These are phyloP conservation scores for Phoenicopterus ruber DNA, from an alignment of 2,113 vertebrate species.

Conservation along the genomic window DNA sequence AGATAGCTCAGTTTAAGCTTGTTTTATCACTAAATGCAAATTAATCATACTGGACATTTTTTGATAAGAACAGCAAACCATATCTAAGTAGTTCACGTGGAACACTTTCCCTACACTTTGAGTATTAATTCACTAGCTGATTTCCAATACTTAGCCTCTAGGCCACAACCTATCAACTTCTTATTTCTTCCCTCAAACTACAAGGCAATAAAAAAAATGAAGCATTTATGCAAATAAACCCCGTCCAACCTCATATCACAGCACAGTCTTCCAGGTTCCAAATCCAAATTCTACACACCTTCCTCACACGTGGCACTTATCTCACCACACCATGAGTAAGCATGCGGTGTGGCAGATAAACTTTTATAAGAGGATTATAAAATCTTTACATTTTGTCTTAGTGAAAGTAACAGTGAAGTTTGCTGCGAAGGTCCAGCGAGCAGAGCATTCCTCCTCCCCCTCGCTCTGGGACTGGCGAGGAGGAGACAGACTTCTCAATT, in stretches of 20 bases:
- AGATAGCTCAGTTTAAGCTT: background rate
- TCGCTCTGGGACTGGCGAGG: background rate
- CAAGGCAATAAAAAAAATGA: background rate
- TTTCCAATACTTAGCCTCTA: constrained; percentile 7
- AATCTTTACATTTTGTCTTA: constrained; percentile 28
- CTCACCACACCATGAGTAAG: background rate
- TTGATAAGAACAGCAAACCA: background rate
- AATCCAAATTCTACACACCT: background rate
- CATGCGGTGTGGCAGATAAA: constrained; percentile 14
- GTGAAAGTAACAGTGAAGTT: background rate
- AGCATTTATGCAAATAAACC: constrained; percentile 1
- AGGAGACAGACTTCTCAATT: background rate
- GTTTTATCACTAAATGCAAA: background rate
- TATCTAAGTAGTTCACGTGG: background rate
- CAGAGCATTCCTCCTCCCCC: background rate
- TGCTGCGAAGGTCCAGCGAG: background rate
- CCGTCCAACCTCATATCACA: background rate
- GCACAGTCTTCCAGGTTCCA: background rate
- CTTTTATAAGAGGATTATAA: constrained; percentile 43
- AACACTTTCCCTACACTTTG: background rate
- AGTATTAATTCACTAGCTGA: background rate
- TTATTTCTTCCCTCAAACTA: background rate
- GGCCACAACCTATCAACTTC: background rate
- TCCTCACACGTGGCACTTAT: constrained; percentile 30
- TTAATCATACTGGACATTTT: background rate